Percentiles rank a stretch among this genome's conserved stretches.
Conservation (phyloP, 2,113 vertebrate species). For the cattle (Bos taurus) region ARS-UCD2.0 NC_037332.1:88602001-88602500, state of each 20-base stretch:
- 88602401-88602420: neutral
- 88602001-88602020: neutral
- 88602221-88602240: neutral
- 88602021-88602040: neutral
- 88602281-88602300: neutral
- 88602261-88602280: neutral
- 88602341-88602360: conserved; percentile 66
- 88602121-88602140: conserved; percentile 49
- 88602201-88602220: neutral
- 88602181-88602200: conserved; percentile 1
- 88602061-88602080: conserved; percentile 34
- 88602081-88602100: neutral
- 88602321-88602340: conserved; percentile 57
- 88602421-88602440: neutral
- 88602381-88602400: conserved; percentile 48
- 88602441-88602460: neutral
- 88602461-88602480: neutral
- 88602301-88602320: conserved; percentile 10
- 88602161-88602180: conserved; percentile 21
- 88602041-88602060: neutral
- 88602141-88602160: conserved; percentile 41
- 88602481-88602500: conserved; percentile 88
- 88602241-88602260: neutral
- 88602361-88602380: conserved; percentile 57
- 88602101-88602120: conserved; percentile 56